Base-by-base conservation (phyloP, 2,113 vertebrate species). In the Pitta sordida region DNA sequence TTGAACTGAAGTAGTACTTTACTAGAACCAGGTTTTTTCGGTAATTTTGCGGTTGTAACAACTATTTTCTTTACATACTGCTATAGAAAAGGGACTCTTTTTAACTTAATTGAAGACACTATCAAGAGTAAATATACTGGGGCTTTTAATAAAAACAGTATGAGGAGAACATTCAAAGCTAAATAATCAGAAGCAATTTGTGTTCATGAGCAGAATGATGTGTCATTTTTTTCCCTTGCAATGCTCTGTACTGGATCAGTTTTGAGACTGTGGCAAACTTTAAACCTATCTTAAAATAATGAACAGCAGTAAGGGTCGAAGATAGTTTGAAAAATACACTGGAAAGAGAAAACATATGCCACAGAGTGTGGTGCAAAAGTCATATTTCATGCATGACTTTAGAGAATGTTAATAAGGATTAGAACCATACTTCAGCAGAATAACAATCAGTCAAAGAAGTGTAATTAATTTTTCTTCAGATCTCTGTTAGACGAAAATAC, bases 361-460 rank as follows among this genome's bases (percentile, higher is more conserved):
- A 95, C 77, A 90, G 94, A 98, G 98, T 98, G 98, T 98, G 97
- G 97, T 97, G 96, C 96, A 98, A 97, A 98, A 98, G 97, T 97
- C 97, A 96, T 98, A 98, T 98, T 98, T 98, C 98, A 99, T 98
- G 98, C 97, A 97, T 98, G 98, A 98, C 98, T 98, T 97, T 97
- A 95, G 98, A 98, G 97, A 98, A 99, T 98, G 98, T 98, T 98
- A 98, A 98, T 98, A 98, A 98, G 98, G 98, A 99, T 99, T 98
- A 98, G 98, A 98, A 98, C 97, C 98, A 98, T 98, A 98, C 96
- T 98, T 97, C 96, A 97, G 97, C 97, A 97, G 97, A 96, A 93
- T 94, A 96, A 96, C 97, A 97, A 98, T 98, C 98, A 97, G 97
- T 97, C 97, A 98, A 96, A 96, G 96, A 87, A 91, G 95, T 81